Evolutionary conservation across 2,888 invertebrate species (phyloP).

Genomic region (Drosophila buzzatii): DNA sequence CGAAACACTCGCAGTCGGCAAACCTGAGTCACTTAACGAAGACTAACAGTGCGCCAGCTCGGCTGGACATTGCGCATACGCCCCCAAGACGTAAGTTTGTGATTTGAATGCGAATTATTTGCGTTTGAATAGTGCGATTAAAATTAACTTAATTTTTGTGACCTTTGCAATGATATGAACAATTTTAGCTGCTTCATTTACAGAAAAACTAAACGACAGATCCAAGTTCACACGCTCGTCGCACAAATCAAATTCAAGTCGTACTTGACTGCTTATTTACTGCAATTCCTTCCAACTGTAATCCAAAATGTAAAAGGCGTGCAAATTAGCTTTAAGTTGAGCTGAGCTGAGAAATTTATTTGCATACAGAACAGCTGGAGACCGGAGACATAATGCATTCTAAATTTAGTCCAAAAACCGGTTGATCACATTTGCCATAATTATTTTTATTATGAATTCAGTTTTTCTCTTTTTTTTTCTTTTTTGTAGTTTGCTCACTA

Average conservation of each 20-base stretch:
- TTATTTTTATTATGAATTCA: constrained; percentile 14
- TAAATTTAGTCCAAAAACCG: constrained; percentile 53
- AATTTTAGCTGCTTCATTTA: constrained; percentile 49
- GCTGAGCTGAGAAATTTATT: constrained; percentile 44
- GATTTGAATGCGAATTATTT: constrained; percentile 22
- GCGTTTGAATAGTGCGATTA: constrained; percentile 13
- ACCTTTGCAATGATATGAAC: constrained; percentile 54
- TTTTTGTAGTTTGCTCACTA: not conserved
- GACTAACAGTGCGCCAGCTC: constrained; percentile 7
- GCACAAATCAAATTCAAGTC: constrained; percentile 65
- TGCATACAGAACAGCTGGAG: constrained; percentile 53
- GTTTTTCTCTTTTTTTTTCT: constrained; percentile 1
- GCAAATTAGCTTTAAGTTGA: constrained; percentile 50
- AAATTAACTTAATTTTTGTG: constrained; percentile 61
- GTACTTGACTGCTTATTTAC: constrained; percentile 74
- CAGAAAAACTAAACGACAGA: constrained; percentile 24
- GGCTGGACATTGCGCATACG: constrained; percentile 63
- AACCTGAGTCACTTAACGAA: constrained; percentile 27
- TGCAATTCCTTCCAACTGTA: constrained; percentile 42
- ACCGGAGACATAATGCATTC: constrained; percentile 44
- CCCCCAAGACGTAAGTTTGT: constrained; percentile 25
- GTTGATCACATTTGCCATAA: constrained; percentile 32
- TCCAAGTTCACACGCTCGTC: constrained; percentile 36
- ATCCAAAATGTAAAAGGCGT: constrained; percentile 36
- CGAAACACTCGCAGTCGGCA: constrained; percentile 12